phyloP scores from a whole-genome alignment of 2,888 invertebrate genomes.

The Tanaodytes sp. region DNA sequence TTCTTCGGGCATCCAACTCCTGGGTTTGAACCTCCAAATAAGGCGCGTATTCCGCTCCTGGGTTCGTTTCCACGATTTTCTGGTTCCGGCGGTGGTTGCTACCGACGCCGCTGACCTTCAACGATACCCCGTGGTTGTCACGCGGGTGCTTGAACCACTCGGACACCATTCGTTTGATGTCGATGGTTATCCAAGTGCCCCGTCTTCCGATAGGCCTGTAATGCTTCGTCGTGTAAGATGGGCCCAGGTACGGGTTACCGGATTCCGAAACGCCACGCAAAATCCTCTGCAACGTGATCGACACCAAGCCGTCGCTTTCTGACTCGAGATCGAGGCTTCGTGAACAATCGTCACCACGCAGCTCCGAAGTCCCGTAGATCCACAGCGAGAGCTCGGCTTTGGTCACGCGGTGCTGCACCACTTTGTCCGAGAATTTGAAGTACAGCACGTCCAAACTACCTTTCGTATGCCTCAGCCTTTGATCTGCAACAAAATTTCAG shows the following conservation, averaged over 20 bases:
- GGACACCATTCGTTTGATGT: constrained; percentile 82
- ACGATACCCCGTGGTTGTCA: constrained; percentile 84
- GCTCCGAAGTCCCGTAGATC: constrained; percentile 74
- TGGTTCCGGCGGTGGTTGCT: constrained; percentile 74
- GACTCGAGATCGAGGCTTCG: constrained; percentile 66
- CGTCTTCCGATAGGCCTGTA: constrained; percentile 70
- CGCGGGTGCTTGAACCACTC: constrained; percentile 85
- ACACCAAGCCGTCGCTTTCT: constrained; percentile 67
- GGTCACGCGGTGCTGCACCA: constrained; percentile 80
- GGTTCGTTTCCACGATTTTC: constrained; percentile 80
- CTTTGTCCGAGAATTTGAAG: constrained; percentile 82
- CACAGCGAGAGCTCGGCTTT: constrained; percentile 82
- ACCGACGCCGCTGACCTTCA: constrained; percentile 77
- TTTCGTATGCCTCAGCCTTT: constrained; percentile 79
- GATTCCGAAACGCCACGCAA: constrained; percentile 73
- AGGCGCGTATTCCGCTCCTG: constrained; percentile 76
- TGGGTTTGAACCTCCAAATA: constrained; percentile 77
- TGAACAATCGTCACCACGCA: constrained; percentile 52
- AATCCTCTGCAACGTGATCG: constrained; percentile 74
- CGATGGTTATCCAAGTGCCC: constrained; percentile 83
- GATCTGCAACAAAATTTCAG: constrained; percentile 77
- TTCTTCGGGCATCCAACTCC: constrained; percentile 75
- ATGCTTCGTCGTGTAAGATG: constrained; percentile 68
- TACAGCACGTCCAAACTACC: constrained; percentile 80
- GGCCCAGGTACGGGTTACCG: constrained; percentile 65